phyloP scores from a whole-genome alignment of 2,113 vertebrate species.

The Proterorhinus semilunaris region DNA sequence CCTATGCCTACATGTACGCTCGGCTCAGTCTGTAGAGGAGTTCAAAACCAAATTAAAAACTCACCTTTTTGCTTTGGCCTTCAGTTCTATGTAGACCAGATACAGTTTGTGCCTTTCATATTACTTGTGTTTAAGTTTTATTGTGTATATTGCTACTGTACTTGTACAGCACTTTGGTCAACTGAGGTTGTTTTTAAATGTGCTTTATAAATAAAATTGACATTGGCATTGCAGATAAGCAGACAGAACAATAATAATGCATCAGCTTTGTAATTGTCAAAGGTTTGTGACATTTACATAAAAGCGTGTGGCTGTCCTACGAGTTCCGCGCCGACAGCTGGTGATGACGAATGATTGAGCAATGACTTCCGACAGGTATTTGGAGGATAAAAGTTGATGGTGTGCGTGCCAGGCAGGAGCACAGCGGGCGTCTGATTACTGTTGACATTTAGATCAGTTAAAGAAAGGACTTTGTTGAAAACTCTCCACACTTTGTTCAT shows the following conservation, averaged over 20 bases:
- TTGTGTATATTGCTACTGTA: too few species aligned
- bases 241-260: background rate
- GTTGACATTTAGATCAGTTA: conserved; percentile 11
- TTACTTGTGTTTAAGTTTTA: too few species aligned
- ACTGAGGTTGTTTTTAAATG: too few species aligned
- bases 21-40: too few species aligned
- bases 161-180: too few species aligned
- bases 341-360: conserved; percentile 1
- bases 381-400: conserved; percentile 17
- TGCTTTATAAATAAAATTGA: too few species aligned
- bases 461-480: background rate
- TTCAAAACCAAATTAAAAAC: too few species aligned
- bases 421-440: conserved; percentile 23
- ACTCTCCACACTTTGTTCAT: background rate
- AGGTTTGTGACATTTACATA: conserved; percentile 1
- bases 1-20: too few species aligned
- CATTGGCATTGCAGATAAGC: background rate
- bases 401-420: conserved; percentile 1
- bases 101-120: too few species aligned
- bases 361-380: conserved; percentile 9
- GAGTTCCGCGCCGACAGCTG: conserved; percentile 2
- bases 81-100: too few species aligned
- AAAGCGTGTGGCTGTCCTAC: background rate
- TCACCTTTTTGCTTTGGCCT: too few species aligned
- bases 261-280: background rate